phyloP scores from a whole-genome alignment of 1,140 invertebrate species.

The Bombus breviceps region DNA sequence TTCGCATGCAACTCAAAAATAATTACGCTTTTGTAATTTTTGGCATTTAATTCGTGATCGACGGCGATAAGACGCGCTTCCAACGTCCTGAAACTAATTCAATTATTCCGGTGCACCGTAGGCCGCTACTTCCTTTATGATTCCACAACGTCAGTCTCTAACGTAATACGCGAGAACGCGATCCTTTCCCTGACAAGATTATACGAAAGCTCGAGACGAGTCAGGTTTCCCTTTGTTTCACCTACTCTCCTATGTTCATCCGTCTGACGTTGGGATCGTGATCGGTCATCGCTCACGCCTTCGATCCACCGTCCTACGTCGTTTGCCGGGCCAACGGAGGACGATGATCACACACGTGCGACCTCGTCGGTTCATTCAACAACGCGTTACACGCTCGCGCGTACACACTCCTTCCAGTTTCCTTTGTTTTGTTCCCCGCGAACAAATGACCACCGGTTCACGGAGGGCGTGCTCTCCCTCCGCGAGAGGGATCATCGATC shows the following conservation, averaged over 20 bases:
- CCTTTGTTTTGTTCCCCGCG: conserved; percentile 61
- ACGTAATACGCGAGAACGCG: background rate
- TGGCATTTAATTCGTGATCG: background rate
- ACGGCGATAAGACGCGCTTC: background rate
- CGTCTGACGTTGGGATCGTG: background rate
- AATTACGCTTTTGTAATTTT: background rate
- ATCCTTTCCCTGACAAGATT: too few relatives aligned
- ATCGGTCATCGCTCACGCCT: conserved; percentile 21
- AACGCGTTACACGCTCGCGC: conserved; percentile 39
- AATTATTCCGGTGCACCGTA: background rate
- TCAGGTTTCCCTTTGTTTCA: conserved; percentile 4
- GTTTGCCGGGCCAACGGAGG: conserved; percentile 8
- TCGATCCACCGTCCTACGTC: conserved; percentile 19
- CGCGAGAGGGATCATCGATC: conserved; percentile 68
- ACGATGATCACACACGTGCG: conserved; percentile 42
- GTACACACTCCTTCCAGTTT: conserved; percentile 25
- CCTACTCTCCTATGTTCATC: background rate
- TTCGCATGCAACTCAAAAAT: too few relatives aligned
- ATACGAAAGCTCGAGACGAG: too few relatives aligned
- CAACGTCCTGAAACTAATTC: conserved; percentile 23
- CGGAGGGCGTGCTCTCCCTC: conserved; percentile 65
- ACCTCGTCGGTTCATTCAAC: conserved; percentile 59
- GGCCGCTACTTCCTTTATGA: background rate
- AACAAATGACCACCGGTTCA: conserved; percentile 68
- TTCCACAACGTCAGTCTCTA: background rate